Percentiles rank a stretch among this genome's conserved stretches.
phyloP scores from a whole-genome alignment of 1,140 invertebrate species.

The Pseudachorutes palmiensis region DNA sequence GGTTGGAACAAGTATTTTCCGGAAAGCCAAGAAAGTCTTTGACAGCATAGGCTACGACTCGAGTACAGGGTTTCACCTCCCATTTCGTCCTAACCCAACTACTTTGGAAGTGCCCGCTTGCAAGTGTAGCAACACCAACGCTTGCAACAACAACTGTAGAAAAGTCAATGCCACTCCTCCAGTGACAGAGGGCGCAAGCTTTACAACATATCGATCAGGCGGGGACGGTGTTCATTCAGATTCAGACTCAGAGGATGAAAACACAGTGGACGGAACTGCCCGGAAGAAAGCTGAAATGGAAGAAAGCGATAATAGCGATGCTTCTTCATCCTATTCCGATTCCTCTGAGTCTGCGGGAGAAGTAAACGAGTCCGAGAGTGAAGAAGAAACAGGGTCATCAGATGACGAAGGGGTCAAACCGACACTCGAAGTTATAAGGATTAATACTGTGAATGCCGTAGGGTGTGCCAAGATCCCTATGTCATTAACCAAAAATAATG shows the following conservation, averaged over 20 bases:
- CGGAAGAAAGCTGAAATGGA: slow-evolving; percentile 25
- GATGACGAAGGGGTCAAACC: no score
- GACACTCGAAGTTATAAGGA: no score
- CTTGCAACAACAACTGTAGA: slow-evolving; percentile 9
- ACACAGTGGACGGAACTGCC: slow-evolving; percentile 26
- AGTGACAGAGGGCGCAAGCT: slow-evolving; percentile 43
- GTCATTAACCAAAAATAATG: no score
- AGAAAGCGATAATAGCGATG: slow-evolving; percentile 9
- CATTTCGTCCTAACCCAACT: slow-evolving; percentile 22
- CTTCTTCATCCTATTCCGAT: background rate
- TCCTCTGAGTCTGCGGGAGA: background rate
- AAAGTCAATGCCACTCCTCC: background rate
- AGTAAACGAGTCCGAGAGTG: no score
- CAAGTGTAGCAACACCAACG: background rate
- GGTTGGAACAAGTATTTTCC: slow-evolving; percentile 59
- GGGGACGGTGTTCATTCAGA: slow-evolving; percentile 37
- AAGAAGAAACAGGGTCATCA: no score
- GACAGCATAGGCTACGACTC: slow-evolving; percentile 56
- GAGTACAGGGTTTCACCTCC: slow-evolving; percentile 44
- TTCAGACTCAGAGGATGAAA: slow-evolving; percentile 24
- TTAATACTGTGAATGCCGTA: no score
- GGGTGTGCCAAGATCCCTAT: no score
- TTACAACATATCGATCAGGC: slow-evolving; percentile 49
- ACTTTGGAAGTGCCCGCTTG: slow-evolving; percentile 7
- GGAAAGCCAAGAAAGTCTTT: slow-evolving; percentile 64